Conservation (phyloP, 2,888 invertebrate genomes). For the Diarsia dahlii region DNA sequence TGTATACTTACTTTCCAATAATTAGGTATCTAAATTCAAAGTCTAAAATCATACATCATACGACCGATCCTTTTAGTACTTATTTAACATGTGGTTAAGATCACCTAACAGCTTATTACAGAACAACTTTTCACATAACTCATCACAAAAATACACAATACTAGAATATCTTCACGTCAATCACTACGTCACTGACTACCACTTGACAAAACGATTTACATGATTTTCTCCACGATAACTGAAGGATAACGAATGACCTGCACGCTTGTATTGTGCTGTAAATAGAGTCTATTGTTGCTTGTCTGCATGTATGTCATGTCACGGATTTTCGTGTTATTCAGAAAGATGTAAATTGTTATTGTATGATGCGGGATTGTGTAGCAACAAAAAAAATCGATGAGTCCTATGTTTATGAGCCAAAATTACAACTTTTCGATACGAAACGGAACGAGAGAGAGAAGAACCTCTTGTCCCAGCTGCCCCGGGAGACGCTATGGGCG, state of each 20-base stretch:
- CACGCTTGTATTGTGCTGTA: conserved; percentile 28
- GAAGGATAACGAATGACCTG: conserved; percentile 47
- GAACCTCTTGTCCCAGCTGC: too few relatives aligned
- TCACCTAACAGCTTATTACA: neutral
- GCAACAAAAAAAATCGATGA: neutral
- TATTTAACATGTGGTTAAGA: neutral
- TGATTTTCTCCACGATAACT: conserved; percentile 43
- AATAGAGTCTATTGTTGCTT: conserved; percentile 24
- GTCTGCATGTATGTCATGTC: conserved; percentile 9
- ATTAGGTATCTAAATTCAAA: too few relatives aligned
- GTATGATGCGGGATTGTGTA: neutral
- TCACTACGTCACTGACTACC: neutral
- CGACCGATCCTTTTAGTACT: too few relatives aligned
- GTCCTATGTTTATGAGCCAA: too few relatives aligned
- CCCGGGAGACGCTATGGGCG: too few relatives aligned
- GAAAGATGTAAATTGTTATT: conserved; percentile 6
- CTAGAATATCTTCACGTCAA: conserved; percentile 5
- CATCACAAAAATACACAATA: neutral
- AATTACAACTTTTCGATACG: too few relatives aligned
- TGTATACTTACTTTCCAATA: too few relatives aligned
- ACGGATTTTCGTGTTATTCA: conserved; percentile 15
- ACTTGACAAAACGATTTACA: conserved; percentile 27
- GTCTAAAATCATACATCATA: too few relatives aligned
- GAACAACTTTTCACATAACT: neutral
- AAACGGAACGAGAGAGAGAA: too few relatives aligned